A percentile compares a stretch with the other conserved stretches of the same genome.
phyloP scores from a whole-genome alignment of 2,888 invertebrate genomes.

The Drosophila borborema region DNA sequence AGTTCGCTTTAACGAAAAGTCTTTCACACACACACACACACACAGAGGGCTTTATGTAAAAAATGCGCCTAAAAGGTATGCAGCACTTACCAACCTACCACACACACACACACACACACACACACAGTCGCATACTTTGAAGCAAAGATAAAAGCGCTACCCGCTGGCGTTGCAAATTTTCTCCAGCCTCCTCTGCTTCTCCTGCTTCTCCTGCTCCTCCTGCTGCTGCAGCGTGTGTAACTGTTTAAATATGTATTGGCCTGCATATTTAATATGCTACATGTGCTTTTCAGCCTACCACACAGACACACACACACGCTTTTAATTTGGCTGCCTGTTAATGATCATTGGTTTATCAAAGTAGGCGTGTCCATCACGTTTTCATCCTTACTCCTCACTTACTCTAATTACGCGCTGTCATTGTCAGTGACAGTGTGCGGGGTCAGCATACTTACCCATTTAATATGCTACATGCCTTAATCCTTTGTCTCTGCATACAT shows the following conservation, averaged over 20 bases:
- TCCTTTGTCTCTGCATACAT: slow-evolving; percentile 49
- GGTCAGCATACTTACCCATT: slow-evolving; percentile 59
- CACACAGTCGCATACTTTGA: slow-evolving; percentile 5
- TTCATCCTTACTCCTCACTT: not conserved
- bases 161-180: slow-evolving; percentile 31
- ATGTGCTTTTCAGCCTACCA: slow-evolving; percentile 51
- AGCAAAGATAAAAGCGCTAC: slow-evolving; percentile 36
- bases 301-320: slow-evolving; percentile 6
- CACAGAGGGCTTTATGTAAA: slow-evolving; percentile 21
- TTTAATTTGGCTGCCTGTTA: slow-evolving; percentile 54
- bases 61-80: slow-evolving; percentile 40
- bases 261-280: slow-evolving; percentile 55
- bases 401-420: slow-evolving; percentile 4
- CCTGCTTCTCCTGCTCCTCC: not conserved
- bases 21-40: slow-evolving; percentile 27
- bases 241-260: slow-evolving; percentile 69
- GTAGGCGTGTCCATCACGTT: slow-evolving; percentile 32
- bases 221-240: slow-evolving; percentile 16
- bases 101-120: slow-evolving; percentile 14
- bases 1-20: slow-evolving; percentile 26
- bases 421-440: slow-evolving; percentile 34
- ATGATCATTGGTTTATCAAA: slow-evolving; percentile 61
- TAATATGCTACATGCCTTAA: slow-evolving; percentile 57
- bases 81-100: slow-evolving; percentile 19
- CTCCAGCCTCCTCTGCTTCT: not conserved